Evolutionary conservation across 2,888 invertebrate genomes (phyloP), one percentile per base, ranked within the genome.

Genomic region (Aelia acuminata): DNA sequence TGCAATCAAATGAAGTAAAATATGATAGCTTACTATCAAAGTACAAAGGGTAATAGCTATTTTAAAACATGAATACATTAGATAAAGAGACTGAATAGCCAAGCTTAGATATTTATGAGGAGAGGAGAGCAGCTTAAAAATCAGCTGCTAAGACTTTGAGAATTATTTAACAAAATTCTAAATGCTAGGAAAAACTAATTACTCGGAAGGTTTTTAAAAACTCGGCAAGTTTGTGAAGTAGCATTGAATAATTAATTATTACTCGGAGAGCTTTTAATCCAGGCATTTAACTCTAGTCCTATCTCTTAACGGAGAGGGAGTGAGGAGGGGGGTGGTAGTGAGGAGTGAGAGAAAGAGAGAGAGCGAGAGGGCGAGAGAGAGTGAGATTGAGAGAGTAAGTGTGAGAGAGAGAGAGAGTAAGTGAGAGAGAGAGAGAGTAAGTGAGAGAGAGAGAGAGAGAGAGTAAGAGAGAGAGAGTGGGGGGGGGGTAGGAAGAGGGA

Each of bases 191-290:
- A 20, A 35, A 70, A 31, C 63, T 35, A 70, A 70, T 70, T 70
- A 70, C 63, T 35, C 1, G 5, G 18, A 15, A 70, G 31, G 5
- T n/a, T 39, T 87, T 70, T 70, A 75, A 10, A 31, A 75, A 84
- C 87, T 86, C 48, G 20, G 20, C 26, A 35, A 43, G 20, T 84
- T 53, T n/a, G 26, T 26, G 53, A n/a, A 48, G 88, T 39, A 43
- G 75, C 47, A 43, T n/a, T 47, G 47, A 47, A 75, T 70, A 87
- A 75, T 70, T 87, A 57, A 47, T 43, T 47, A 48, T 87, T 70
- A 35, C 18, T 31, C 1, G 20, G 35, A 4, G 18, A 35, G 63
- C 63, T 70, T 70, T 70, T 70, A 70, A 70, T 70, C 18, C 35
- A 0, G 35, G 7, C 8, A 18, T 57, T 57, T 57, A 57, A 26